phyloP scores from a whole-genome alignment of 2,113 vertebrate species.

The Elaphurus davidianus region DNA sequence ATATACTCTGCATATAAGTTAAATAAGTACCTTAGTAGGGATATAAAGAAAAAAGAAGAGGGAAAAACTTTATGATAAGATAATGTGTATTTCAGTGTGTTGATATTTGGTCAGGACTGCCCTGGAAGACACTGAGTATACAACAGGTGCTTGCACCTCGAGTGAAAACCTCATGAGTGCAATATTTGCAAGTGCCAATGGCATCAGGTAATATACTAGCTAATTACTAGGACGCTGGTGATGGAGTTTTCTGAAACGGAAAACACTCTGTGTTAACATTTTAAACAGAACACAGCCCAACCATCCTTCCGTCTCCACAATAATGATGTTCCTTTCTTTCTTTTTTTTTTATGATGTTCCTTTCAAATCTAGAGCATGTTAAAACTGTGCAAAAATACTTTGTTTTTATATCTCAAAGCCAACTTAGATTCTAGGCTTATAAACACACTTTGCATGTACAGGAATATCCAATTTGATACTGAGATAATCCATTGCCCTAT shows the following conservation, averaged over 20 bases:
- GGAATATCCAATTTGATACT: background rate
- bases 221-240: background rate
- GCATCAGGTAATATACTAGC: background rate
- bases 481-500: background rate
- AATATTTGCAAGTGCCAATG: background rate
- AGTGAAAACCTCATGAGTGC: background rate
- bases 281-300: background rate
- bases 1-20: too few relatives aligned
- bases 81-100: background rate
- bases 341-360: too few relatives aligned
- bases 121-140: background rate
- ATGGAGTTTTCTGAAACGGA: slow-evolving; percentile 6
- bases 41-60: background rate
- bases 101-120: background rate
- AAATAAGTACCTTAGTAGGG: background rate
- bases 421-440: background rate
- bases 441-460: background rate
- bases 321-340: too few relatives aligned
- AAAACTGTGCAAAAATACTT: too few relatives aligned
- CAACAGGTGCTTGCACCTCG: background rate
- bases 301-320: too few relatives aligned
- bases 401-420: background rate
- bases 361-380: too few relatives aligned
- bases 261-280: background rate
- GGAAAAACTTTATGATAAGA: background rate